Evolutionary conservation across 2,113 vertebrate genomes (phyloP).

Genomic region (Neolamprologus kungweensis): DNA sequence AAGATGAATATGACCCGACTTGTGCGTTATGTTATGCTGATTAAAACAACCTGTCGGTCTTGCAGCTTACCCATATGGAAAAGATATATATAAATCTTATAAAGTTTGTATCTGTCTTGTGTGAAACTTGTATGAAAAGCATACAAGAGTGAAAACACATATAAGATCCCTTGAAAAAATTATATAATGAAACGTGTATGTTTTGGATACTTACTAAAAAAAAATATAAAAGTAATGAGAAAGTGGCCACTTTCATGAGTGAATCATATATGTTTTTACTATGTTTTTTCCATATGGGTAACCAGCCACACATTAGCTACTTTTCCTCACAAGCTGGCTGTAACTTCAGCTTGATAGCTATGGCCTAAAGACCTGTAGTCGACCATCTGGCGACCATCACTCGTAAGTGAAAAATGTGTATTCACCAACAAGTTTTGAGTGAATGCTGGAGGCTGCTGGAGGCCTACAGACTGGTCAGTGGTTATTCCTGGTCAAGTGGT

Average conservation of each 20-base stretch:
- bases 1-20: not conserved
- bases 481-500: not conserved
- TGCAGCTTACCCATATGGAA: not conserved
- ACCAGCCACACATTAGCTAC: not conserved
- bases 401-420: not conserved
- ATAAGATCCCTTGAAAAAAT: no score
- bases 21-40: not conserved
- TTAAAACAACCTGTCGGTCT: not conserved
- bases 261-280: no score
- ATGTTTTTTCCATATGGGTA: no score
- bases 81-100: no score
- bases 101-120: no score
- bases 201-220: no score
- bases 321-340: not conserved
- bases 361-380: not conserved
- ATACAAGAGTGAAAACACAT: no score
- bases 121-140: no score
- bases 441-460: not conserved
- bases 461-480: not conserved
- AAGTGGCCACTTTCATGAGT: no score
- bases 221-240: no score
- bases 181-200: no score
- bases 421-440: not conserved
- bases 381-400: not conserved
- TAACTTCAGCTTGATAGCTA: not conserved